Evolutionary conservation across 2,888 invertebrate genomes (phyloP).

Genomic region (Schizotus pectinicornis): DNA sequence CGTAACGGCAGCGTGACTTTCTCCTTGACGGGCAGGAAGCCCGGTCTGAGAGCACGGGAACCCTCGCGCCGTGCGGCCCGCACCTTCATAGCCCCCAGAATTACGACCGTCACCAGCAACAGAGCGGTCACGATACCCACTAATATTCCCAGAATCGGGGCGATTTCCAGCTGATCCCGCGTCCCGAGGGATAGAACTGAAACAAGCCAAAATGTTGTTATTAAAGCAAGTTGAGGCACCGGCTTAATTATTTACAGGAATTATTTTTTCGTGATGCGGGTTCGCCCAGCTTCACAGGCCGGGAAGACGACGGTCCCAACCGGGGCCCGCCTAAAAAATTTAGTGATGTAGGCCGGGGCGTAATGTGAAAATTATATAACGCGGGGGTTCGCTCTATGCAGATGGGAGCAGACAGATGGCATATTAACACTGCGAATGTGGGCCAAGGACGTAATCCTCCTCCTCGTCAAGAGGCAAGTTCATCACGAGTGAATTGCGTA

Average conservation of each 20-base stretch:
- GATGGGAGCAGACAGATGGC: too few species aligned
- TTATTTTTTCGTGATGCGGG: too few species aligned
- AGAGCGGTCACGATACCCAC: slow-evolving; percentile 74
- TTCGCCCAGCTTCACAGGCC: too few species aligned
- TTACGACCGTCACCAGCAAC: slow-evolving; percentile 69
- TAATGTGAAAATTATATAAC: not conserved
- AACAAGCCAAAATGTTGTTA: slow-evolving; percentile 15
- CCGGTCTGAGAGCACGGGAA: slow-evolving; percentile 64
- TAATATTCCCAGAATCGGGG: slow-evolving; percentile 68
- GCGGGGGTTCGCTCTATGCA: too few species aligned
- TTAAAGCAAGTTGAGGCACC: not conserved
- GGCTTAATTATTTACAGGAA: too few species aligned
- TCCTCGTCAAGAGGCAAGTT: too few species aligned
- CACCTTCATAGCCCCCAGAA: slow-evolving; percentile 67
- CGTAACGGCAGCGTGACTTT: slow-evolving; percentile 71
- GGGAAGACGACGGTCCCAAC: too few species aligned
- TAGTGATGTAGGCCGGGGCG: too few species aligned
- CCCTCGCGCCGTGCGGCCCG: slow-evolving; percentile 64
- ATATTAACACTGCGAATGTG: too few species aligned
- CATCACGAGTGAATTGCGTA: too few species aligned
- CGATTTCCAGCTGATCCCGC: slow-evolving; percentile 62
- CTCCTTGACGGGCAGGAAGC: slow-evolving; percentile 68
- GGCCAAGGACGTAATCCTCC: too few species aligned
- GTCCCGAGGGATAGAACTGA: slow-evolving; percentile 60
- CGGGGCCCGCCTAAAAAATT: too few species aligned